These are phyloP conservation scores for Cheiracanthium punctorium DNA, from an alignment of 2,888 invertebrate genomes.

Conservation along the genomic window DNA sequence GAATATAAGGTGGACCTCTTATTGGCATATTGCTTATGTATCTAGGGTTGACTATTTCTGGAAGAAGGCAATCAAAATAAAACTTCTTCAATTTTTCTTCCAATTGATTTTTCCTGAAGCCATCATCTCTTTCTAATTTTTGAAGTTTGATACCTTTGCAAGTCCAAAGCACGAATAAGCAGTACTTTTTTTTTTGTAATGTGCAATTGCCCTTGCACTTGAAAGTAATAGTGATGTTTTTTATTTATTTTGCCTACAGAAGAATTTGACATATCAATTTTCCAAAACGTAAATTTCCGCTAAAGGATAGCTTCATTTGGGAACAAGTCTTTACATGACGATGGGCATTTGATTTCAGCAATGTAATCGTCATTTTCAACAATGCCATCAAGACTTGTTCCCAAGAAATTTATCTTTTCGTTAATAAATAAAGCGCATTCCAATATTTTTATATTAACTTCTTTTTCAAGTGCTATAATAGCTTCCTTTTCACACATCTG, in stretches of 20 bases:
- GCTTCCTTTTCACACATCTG: neutral
- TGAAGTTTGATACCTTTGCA: no score
- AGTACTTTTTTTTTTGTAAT: neutral
- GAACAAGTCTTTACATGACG: neutral
- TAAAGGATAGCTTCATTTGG: neutral
- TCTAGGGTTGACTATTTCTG: no score
- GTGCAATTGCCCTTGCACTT: neutral
- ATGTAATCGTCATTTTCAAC: neutral
- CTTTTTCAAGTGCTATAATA: neutral
- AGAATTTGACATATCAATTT: neutral
- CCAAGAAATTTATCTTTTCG: neutral
- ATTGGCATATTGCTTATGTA: no score
- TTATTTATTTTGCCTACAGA: neutral
- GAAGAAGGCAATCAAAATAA: no score
- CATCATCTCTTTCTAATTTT: no score
- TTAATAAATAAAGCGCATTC: neutral
- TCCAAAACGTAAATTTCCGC: neutral
- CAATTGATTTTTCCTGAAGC: no score
- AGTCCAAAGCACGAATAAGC: no score
- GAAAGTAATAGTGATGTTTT: neutral
- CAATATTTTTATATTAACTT: neutral
- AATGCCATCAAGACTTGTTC: neutral
- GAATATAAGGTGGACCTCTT: no score
- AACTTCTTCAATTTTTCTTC: no score
- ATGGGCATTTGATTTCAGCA: neutral